Evolutionary conservation across 2,888 invertebrate genomes (phyloP).

Genomic region (Hypsopygia costalis): DNA sequence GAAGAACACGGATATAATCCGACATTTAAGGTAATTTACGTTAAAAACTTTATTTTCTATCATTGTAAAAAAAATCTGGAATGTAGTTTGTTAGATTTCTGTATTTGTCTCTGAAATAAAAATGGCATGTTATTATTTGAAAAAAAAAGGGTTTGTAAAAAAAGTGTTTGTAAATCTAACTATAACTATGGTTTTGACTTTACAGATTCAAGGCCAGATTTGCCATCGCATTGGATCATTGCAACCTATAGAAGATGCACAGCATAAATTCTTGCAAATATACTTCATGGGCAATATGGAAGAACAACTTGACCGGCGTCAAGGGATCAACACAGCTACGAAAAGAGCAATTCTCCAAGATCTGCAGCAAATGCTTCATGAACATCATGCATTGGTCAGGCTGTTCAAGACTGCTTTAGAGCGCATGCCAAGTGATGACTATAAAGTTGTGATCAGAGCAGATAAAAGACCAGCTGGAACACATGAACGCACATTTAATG

Average conservation of each 20-base stretch:
- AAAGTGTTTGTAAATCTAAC: too few relatives aligned
- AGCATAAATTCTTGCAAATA: constrained; percentile 28
- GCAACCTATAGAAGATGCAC: constrained; percentile 24
- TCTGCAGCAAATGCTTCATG: constrained; percentile 23
- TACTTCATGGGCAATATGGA: constrained; percentile 29
- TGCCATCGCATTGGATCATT: constrained; percentile 27
- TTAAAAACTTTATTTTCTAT: too few relatives aligned
- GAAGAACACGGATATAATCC: too few relatives aligned
- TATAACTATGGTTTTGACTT: too few relatives aligned
- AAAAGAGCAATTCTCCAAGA: constrained; percentile 31
- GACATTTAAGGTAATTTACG: too few relatives aligned
- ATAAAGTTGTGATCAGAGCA: constrained; percentile 31
- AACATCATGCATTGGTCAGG: constrained; percentile 26
- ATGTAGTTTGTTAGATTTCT: too few relatives aligned
- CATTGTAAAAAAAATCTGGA: too few relatives aligned
- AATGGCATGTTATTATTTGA: too few relatives aligned
- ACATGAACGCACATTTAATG: constrained; percentile 27
- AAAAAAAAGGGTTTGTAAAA: too few relatives aligned
- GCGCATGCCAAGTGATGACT: constrained; percentile 33
- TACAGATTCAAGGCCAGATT: constrained; percentile 26
- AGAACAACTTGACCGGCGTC: constrained; percentile 26
- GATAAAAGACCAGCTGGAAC: constrained; percentile 24
- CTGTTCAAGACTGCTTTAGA: constrained; percentile 23
- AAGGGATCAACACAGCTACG: constrained; percentile 21
- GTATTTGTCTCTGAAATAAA: too few relatives aligned